Conservation (phyloP, 2,888 invertebrate genomes). For the Amiota minor region DNA sequence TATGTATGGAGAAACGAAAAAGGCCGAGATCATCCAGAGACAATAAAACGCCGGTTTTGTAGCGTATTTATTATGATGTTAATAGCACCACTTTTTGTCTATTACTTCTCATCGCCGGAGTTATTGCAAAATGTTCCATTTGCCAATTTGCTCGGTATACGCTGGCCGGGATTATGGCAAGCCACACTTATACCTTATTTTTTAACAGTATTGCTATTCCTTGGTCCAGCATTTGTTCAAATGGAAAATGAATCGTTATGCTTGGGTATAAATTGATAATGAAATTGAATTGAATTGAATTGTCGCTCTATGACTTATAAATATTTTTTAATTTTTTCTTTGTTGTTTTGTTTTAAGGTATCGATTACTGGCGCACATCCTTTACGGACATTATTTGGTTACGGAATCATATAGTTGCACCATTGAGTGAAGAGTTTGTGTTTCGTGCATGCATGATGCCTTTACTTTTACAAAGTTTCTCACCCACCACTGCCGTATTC, state of each 20-base stretch:
- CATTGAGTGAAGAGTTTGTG: constrained; percentile 95
- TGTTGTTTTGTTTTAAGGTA: constrained; percentile 75
- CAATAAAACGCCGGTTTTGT: constrained; percentile 89
- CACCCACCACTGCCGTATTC: constrained; percentile 83
- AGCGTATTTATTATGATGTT: constrained; percentile 89
- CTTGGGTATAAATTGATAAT: constrained; percentile 76
- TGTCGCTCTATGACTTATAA: not conserved
- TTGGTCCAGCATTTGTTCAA: constrained; percentile 88
- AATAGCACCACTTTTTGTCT: constrained; percentile 84
- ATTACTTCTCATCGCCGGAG: constrained; percentile 80
- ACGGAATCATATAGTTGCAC: constrained; percentile 91
- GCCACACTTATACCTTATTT: constrained; percentile 84
- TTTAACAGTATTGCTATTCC: constrained; percentile 85
- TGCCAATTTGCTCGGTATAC: constrained; percentile 83
- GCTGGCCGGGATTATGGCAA: constrained; percentile 81
- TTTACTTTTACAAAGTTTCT: constrained; percentile 86
- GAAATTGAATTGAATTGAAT: not conserved
- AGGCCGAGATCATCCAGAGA: constrained; percentile 89
- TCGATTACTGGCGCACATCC: constrained; percentile 82
- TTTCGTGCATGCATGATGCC: constrained; percentile 97
- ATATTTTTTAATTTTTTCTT: not conserved
- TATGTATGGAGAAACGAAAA: constrained; percentile 88
- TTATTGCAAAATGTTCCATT: constrained; percentile 78
- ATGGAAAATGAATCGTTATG: constrained; percentile 80
- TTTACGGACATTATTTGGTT: constrained; percentile 87